Percentiles rank a stretch among this genome's conserved stretches.
Evolutionary conservation across 1,140 invertebrate genomes (phyloP).

Genomic region (Neodiprion virginianus): DNA sequence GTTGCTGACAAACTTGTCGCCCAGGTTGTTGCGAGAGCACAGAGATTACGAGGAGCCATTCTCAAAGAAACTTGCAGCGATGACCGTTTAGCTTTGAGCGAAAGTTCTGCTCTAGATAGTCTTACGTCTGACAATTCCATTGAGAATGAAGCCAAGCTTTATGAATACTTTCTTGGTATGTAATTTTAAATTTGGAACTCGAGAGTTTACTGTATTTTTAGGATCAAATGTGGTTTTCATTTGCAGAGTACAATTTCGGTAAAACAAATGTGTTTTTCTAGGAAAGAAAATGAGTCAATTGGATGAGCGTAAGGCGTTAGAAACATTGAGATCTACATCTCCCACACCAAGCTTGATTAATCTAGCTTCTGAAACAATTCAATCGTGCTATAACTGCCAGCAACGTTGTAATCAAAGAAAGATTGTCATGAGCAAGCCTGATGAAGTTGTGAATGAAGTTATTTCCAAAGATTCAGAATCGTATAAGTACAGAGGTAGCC

Average conservation of each 20-base stretch:
- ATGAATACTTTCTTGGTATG: constrained; percentile 36
- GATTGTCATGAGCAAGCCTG: not conserved
- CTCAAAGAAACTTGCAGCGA: constrained; percentile 42
- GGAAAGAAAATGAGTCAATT: constrained; percentile 42
- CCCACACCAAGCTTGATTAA: constrained; percentile 43
- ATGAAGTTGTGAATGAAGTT: not conserved
- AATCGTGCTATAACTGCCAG: constrained; percentile 2
- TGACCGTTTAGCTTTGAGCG: constrained; percentile 32
- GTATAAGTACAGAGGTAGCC: constrained; percentile 23
- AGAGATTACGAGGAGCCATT: constrained; percentile 46
- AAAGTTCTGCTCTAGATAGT: constrained; percentile 33
- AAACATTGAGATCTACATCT: constrained; percentile 45
- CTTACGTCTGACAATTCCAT: constrained; percentile 18
- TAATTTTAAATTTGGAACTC: not conserved
- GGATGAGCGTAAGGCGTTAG: constrained; percentile 46
- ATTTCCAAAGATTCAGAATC: not conserved
- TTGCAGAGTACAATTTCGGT: not conserved
- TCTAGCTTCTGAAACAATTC: constrained; percentile 34
- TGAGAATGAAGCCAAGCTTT: constrained; percentile 36
- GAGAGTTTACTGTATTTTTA: not conserved
- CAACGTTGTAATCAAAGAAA: constrained; percentile 2
- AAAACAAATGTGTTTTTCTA: constrained; percentile 21
- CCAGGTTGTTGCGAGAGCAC: constrained; percentile 46
- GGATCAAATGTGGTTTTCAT: not conserved
- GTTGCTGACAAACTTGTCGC: constrained; percentile 47